Percentiles rank a stretch among this genome's conserved stretches.
phyloP scores from a whole-genome alignment of 2,113 vertebrate genomes.

The Haemorhous mexicanus region DNA sequence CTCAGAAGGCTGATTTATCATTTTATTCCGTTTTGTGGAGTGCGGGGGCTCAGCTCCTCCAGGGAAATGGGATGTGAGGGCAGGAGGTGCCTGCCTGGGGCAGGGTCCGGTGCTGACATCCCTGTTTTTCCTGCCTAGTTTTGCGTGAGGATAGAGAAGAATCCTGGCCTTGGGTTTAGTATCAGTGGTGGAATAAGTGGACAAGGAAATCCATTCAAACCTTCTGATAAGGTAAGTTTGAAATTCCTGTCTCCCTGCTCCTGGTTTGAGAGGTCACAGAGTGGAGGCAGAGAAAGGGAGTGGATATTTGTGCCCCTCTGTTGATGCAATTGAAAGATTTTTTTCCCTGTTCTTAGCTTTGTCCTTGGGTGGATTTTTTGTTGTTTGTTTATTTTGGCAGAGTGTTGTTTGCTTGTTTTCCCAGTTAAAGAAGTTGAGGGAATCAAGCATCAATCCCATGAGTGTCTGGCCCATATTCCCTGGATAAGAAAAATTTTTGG shows the following conservation, averaged over 20 bases:
- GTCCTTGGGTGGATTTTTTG: neutral
- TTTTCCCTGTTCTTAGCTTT: neutral
- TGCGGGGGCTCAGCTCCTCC: neutral
- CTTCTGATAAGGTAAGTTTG: slow-evolving; percentile 93
- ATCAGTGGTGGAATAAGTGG: slow-evolving; percentile 99
- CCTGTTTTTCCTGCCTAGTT: slow-evolving; percentile 74
- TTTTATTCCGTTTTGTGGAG: fast-evolving
- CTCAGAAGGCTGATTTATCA: too few species aligned
- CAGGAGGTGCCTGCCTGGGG: neutral
- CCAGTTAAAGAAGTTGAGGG: neutral
- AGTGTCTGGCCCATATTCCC: neutral
- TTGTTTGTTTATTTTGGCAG: neutral
- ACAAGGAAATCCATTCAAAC: slow-evolving; percentile 99
- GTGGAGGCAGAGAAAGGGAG: neutral
- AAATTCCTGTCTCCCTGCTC: neutral
- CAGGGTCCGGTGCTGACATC: neutral
- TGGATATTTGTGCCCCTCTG: neutral
- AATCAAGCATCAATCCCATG: neutral
- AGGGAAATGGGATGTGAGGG: neutral
- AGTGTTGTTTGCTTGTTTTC: neutral
- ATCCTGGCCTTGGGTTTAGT: slow-evolving; percentile 97
- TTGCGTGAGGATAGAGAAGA: slow-evolving; percentile 99
- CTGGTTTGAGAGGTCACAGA: neutral
- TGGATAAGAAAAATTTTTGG: neutral
- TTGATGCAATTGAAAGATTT: neutral